Evolutionary conservation across 2,888 invertebrate species (phyloP).

Genomic region (Campoplex nolae): DNA sequence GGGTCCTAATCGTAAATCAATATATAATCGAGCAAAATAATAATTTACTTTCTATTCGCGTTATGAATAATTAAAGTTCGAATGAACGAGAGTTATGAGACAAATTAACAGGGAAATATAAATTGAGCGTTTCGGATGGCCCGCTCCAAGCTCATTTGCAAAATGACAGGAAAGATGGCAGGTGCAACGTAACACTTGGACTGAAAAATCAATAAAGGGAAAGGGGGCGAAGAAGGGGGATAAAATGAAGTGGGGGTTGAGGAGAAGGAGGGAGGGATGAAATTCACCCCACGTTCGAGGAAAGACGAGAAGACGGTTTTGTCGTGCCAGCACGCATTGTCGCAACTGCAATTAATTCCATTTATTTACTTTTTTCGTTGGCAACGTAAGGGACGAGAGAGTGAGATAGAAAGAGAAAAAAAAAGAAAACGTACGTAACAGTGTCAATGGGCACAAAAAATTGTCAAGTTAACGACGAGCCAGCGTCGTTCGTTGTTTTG

Average conservation of each 20-base stretch:
- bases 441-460: constrained; percentile 32
- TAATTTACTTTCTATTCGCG: not conserved
- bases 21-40: too few species aligned
- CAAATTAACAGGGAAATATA: not conserved
- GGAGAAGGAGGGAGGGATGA: constrained; percentile 24
- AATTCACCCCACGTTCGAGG: constrained; percentile 41
- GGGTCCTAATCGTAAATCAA: not conserved
- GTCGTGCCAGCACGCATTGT: constrained; percentile 28
- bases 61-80: not conserved
- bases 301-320: constrained; percentile 44
- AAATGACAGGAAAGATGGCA: constrained; percentile 77
- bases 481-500: not conserved
- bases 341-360: not conserved
- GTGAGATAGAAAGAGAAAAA: too few species aligned
- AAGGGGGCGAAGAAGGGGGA: constrained; percentile 47
- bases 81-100: not conserved
- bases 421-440: constrained; percentile 34
- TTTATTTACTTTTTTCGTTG: constrained; percentile 21
- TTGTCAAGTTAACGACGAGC: constrained; percentile 45
- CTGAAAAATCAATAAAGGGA: constrained; percentile 81
- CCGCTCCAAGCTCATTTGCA: constrained; percentile 1
- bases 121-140: constrained; percentile 16
- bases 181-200: constrained; percentile 72
- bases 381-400: constrained; percentile 25
- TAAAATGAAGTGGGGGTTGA: constrained; percentile 72